Base-by-base conservation (phyloP, 1,140 invertebrate genomes). In the Leptinotarsa defecta region DNA sequence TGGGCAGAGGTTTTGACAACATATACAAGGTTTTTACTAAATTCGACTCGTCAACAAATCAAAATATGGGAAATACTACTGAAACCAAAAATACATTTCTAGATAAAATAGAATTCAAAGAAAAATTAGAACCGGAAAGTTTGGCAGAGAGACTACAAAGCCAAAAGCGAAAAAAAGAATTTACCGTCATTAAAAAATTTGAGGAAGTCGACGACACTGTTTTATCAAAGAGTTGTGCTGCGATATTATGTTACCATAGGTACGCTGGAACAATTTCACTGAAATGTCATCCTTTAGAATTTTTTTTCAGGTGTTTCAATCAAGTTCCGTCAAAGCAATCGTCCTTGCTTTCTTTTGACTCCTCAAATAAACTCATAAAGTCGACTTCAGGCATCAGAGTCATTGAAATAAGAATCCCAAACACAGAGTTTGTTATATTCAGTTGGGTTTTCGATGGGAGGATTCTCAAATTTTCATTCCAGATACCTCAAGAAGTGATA, bases 1-100 rank as follows among this genome's bases (percentile, higher is more conserved):
- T 99, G 97, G 94, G 95, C 17, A 89, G 95, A 81, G 96, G 96
- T 17, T 98, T 98, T 86, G 95, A 98, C 86, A 93, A 96, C 83
- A 91, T 94, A 64, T 92, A 92, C 87, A 90, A 90, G 81, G 93
- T 93, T 74, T 94, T 92, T 81, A 87, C 91, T n/a, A 87, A 89
- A 43, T 86, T 87, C 15, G 82, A 87, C 86, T 83, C 87, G 81
- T 84, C 87, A 80, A 87, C 83, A 68, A 85, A 83, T 84, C 83
- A 86, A 75, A 86, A 86, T 82, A 85, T 85, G 65, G 85, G 86
- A 15, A 84, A 86, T 77, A 84, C 86, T 82, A 86, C 86, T 68
- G 86, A 87, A 13, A 63, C 68, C 19, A 22, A 43, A 19, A 76
- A 75, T 72, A 48, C 17, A 27, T 74, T 74, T 48, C 68, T 78